Evolutionary conservation across 2,797 vertebrate genomes (phyloP).

Genomic region (Cyclopterus lumpus): DNA sequence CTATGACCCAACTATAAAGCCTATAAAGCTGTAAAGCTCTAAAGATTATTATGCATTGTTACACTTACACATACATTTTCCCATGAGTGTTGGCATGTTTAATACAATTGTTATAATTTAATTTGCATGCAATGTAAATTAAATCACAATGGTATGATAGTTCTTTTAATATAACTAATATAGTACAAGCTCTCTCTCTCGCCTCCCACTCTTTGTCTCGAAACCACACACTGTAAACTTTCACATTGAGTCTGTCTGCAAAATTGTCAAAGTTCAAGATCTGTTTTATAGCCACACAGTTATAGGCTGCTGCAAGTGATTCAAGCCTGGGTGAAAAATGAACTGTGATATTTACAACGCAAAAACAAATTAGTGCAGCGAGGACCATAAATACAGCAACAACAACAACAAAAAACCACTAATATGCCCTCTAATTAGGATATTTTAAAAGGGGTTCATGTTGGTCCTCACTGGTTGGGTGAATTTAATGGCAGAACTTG

Average conservation of each 20-base stretch:
- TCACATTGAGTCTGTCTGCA: conserved; percentile 10
- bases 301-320: conserved; percentile 2
- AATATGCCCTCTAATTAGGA: conserved; percentile 39
- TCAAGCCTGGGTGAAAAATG: conserved; percentile 24
- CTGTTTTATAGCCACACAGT: conserved; percentile 17
- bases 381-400: conserved; percentile 14
- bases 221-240: background rate
- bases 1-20: background rate
- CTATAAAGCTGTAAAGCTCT: no score
- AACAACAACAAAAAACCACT: conserved; percentile 11
- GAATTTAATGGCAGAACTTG: background rate
- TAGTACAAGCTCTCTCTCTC: background rate
- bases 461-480: conserved; percentile 1
- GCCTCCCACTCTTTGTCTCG: background rate
- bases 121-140: background rate
- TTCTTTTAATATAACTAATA: background rate
- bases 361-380: conserved; percentile 9
- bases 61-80: conserved; percentile 2
- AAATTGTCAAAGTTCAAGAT: conserved; percentile 20
- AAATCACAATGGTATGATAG: background rate
- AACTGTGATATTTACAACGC: conserved; percentile 42
- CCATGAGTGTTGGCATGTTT: background rate
- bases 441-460: conserved; percentile 19
- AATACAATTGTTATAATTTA: background rate
- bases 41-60: conserved; percentile 6